Conservation (phyloP, 2,888 invertebrate genomes). For the Drosophila monieri region DNA sequence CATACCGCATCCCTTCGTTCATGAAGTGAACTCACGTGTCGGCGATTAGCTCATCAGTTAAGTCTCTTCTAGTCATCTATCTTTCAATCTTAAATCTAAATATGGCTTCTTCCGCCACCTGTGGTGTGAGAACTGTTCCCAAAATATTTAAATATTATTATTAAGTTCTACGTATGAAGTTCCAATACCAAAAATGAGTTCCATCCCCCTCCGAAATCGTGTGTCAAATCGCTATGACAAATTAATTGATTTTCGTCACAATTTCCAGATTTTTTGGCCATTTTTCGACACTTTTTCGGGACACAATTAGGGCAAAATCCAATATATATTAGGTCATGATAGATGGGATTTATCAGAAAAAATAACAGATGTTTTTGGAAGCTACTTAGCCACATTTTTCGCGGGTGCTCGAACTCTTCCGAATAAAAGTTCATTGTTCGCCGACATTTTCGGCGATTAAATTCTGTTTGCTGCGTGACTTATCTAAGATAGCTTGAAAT, state of each 20-base stretch:
- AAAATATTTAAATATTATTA: background rate
- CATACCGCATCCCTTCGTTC: constrained; percentile 27
- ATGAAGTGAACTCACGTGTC: constrained; percentile 79
- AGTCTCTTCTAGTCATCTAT: constrained; percentile 11
- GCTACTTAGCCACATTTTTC: constrained; percentile 1
- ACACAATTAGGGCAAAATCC: constrained; percentile 45
- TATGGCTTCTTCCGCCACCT: constrained; percentile 54
- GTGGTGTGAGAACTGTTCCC: constrained; percentile 53
- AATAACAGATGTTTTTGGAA: constrained; percentile 52
- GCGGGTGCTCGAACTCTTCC: background rate
- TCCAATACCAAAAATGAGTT: background rate
- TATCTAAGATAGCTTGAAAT: constrained; percentile 34
- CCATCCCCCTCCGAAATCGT: constrained; percentile 24
- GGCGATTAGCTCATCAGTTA: constrained; percentile 65
- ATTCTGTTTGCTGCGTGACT: constrained; percentile 6
- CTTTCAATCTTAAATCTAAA: constrained; percentile 2
- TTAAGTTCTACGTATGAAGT: constrained; percentile 5
- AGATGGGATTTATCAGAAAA: constrained; percentile 42
- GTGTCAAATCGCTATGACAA: constrained; percentile 69
- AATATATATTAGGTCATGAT: constrained; percentile 65
- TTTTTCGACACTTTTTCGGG: constrained; percentile 35
- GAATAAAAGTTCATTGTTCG: background rate
- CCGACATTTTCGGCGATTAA: constrained; percentile 8
- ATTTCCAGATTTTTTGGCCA: constrained; percentile 51
- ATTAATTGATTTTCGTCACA: constrained; percentile 67